Evolutionary conservation across 2,888 invertebrate genomes (phyloP), one percentile per base, ranked within the genome.

Genomic region (Eupithecia dodoneata): DNA sequence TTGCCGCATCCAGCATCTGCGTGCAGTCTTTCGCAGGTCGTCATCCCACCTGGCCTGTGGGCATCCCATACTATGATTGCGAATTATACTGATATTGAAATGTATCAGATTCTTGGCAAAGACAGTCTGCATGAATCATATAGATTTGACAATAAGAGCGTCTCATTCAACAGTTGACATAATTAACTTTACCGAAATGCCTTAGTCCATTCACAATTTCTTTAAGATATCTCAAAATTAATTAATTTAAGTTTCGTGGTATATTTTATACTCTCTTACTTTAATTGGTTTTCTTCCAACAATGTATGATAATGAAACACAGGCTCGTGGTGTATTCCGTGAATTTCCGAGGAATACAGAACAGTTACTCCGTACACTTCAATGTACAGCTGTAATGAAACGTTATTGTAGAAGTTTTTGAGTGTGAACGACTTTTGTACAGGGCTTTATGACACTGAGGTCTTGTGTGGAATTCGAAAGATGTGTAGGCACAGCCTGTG

Each of bases 331-430:
- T 13, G 30, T 70, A 66, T 44, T 72, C 15, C 45, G 42, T 72
- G 45, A 67, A 78, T 69, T 66, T 69, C 67, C n/a, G 45, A 52
- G 52, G 75, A 70, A 78, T 66, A 73, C 70, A 55, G 67, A 74
- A 74, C 74, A 78, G 75, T 76, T 71, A 67, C 74, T 52, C 44
- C 63, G 76, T 76, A 76, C 72, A 69, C 76, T 77, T 76, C 79
- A 77, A 77, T 79, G 76, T 79, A 75, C 69, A 75, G 59, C 74
- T 55, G 81, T 81, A 82, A 82, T 82, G 80, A 81, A 82, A 81
- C 75, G 79, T 82, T 81, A 82, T 82, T 82, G 80, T 77, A 72
- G 72, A 82, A 82, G 81, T 82, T 82, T 78, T 76, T 75, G 73
- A 77, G 78, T 78, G 76, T 77, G 79, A 77, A 70, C 55, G 74